Evolutionary conservation across 2,797 vertebrate species (phyloP).

Genomic region (Antennarius maculatus): DNA sequence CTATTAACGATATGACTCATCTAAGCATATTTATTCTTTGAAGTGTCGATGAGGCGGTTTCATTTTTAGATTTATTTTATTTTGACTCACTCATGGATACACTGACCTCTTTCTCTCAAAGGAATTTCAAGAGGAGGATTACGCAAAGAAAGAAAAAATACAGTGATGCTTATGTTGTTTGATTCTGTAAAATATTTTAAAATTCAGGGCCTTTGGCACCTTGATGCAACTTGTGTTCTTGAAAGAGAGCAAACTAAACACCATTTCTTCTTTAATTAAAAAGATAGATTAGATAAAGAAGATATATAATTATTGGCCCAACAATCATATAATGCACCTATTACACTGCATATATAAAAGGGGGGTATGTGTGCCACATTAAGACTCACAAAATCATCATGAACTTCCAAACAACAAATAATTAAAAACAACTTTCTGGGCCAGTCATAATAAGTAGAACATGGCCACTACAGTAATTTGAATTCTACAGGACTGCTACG

Average conservation of each 20-base stretch:
- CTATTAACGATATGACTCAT: conserved; percentile 66
- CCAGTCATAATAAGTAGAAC: conserved; percentile 12
- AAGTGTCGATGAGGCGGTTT: conserved; percentile 63
- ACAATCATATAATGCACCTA: background rate
- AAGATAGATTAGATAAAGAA: background rate
- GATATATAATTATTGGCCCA: background rate
- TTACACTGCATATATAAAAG: background rate
- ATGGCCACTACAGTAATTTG: background rate
- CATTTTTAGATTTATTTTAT: conserved; percentile 65
- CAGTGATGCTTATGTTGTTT: conserved; percentile 34
- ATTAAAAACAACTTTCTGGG: background rate
- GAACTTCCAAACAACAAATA: background rate
- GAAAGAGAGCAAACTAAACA: conserved; percentile 32
- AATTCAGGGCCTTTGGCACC: conserved; percentile 32
- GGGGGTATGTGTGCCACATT: background rate
- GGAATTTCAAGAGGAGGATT: conserved; percentile 37
- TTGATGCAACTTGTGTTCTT: conserved; percentile 28
- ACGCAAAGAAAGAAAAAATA: conserved; percentile 11
- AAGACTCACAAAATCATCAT: background rate
- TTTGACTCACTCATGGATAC: conserved; percentile 49
- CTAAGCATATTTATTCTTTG: conserved; percentile 55
- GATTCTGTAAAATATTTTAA: conserved; percentile 53
- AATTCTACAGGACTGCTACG: background rate
- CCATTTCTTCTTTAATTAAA: background rate
- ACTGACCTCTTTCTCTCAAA: conserved; percentile 72